These are phyloP conservation scores for Upupa epops DNA, from an alignment of 2,113 vertebrate species.

Conservation along the genomic window DNA sequence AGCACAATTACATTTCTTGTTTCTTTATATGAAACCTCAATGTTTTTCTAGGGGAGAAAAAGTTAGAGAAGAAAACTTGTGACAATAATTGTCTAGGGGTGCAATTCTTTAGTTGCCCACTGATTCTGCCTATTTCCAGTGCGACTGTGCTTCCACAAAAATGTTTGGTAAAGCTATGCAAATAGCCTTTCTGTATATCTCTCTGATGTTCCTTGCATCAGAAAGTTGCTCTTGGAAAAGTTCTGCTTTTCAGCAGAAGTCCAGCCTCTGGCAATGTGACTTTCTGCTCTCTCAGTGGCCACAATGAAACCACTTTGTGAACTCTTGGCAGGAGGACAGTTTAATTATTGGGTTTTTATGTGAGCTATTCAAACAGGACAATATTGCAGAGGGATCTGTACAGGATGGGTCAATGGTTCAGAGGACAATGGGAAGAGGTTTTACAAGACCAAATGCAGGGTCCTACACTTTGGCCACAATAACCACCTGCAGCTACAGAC, in stretches of 20 bases:
- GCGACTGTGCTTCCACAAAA: neutral
- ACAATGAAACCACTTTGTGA: neutral
- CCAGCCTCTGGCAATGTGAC: neutral
- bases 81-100: neutral
- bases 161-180: neutral
- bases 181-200: neutral
- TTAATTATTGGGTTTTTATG: neutral
- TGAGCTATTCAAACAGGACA: neutral
- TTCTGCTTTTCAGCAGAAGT: neutral
- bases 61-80: neutral
- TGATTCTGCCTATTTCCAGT: neutral
- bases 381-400: too few species aligned
- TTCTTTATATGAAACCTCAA: neutral
- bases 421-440: too few species aligned
- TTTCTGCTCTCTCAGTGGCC: neutral
- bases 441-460: too few species aligned
- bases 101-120: neutral
- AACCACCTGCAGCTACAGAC: too few species aligned
- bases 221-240: neutral
- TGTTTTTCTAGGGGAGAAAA: neutral
- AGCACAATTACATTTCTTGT: neutral
- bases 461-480: too few species aligned
- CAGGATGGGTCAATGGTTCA: too few species aligned
- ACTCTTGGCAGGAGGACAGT: neutral
- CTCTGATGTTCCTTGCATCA: neutral